Base-by-base conservation (phyloP, 2,888 invertebrate genomes). In the Achlya flavicornis region DNA sequence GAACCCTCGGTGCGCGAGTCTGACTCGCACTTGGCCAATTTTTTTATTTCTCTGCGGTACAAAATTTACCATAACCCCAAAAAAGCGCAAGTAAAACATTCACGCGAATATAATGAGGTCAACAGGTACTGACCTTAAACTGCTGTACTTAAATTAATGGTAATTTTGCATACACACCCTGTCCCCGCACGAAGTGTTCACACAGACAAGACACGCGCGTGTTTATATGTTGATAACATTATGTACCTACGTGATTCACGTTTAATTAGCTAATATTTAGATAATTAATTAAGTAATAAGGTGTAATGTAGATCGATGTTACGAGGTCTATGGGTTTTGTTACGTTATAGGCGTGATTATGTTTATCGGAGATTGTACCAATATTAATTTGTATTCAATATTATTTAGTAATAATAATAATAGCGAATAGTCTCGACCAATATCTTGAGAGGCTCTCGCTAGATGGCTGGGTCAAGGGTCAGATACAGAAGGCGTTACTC, bases 201-300 rank as follows among this genome's bases (percentile, higher is more conserved):
- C 58, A 32, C 46, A 46, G 46, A 46, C 46, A 46, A 46, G 4
- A 48, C 53, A 53, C 8, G 8, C 10, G 19, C 53, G 53, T 10
- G 53, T 53, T 7, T n/a, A 19, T 19, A 53, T 53, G 53, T 53
- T 53, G 10, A 19, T 19, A 19, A 19, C 53, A 53, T 46, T n/a
- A 46, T 19, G 53, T 19, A 8, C 41, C 41, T 41, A 53, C 53
- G 53, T 53, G 53, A 19, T 16, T 41, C 10, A 53, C 2, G 19
- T 53, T 53, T 53, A 53, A 53, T 53, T 53, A 53, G 53, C 53
- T 53, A 53, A 53, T 53, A 53, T 59, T 60, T 53, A 59, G 58
- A 62, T 35, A 65, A 57, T 48, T 33, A 7, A 41, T 58, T 64
- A 57, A 58, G 64, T 64, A 66, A 64, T 61, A 61, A 57, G 59